Evolutionary conservation across 1,140 invertebrate genomes (phyloP).

Genomic region (Tetragnatha versicolor): DNA sequence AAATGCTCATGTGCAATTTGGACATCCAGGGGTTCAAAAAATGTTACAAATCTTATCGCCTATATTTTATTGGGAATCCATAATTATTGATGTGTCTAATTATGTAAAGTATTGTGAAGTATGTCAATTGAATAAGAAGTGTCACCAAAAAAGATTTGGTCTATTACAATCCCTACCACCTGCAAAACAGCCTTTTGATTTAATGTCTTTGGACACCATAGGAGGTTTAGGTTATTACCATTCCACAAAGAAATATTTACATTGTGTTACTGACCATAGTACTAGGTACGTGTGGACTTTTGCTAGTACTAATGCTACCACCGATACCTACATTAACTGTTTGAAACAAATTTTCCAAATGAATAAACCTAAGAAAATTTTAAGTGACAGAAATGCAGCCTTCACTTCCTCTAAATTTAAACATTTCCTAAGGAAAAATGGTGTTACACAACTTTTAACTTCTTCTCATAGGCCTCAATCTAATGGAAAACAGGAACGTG

Average conservation of each 20-base stretch:
- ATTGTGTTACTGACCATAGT: neutral
- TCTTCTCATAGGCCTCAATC: too few relatives aligned
- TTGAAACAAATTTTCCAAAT: neutral
- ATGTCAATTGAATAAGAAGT: neutral
- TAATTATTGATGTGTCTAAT: neutral
- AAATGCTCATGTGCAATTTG: neutral
- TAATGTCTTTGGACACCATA: neutral
- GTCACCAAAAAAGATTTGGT: neutral
- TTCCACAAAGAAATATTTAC: constrained; percentile 14
- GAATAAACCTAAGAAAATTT: neutral
- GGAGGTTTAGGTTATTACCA: neutral
- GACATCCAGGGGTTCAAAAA: neutral
- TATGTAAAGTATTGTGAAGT: neutral
- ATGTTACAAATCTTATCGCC: neutral
- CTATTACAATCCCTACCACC: neutral
- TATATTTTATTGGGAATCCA: neutral
- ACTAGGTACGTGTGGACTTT: neutral
- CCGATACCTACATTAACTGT: neutral
- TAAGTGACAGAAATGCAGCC: too few relatives aligned
- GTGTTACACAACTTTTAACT: too few relatives aligned
- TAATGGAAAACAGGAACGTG: too few relatives aligned
- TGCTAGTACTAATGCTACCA: neutral
- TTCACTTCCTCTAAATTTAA: too few relatives aligned
- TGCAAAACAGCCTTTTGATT: neutral
- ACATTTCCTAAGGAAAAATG: too few relatives aligned